Evolutionary conservation across 2,888 invertebrate genomes (phyloP).

Genomic region (Trichogramma dendrolimi): DNA sequence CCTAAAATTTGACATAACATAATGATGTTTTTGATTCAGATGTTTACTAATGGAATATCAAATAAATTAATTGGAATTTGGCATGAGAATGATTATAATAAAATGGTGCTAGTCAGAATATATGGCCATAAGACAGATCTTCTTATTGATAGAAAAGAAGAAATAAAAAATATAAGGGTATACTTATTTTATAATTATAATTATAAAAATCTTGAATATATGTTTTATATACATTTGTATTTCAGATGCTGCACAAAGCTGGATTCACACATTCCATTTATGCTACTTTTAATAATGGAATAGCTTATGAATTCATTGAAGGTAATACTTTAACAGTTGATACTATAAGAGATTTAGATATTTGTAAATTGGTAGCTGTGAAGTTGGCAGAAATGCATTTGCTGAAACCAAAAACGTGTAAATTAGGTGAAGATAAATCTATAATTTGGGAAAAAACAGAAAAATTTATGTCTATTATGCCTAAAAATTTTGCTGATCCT

Average conservation of each 20-base stretch:
- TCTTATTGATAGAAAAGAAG: constrained; percentile 82
- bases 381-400: constrained; percentile 83
- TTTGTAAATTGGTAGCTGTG: constrained; percentile 72
- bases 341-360: constrained; percentile 61
- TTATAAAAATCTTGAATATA: constrained; percentile 3
- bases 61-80: constrained; percentile 77
- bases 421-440: constrained; percentile 53
- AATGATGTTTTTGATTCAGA: constrained; percentile 54
- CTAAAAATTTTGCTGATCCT: constrained; percentile 65
- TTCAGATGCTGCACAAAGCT: constrained; percentile 62
- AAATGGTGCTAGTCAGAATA: constrained; percentile 79
- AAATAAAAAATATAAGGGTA: constrained; percentile 59
- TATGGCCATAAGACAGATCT: constrained; percentile 92
- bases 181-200: constrained; percentile 10
- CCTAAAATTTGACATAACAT: not conserved
- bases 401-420: constrained; percentile 46
- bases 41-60: constrained; percentile 91
- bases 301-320: constrained; percentile 83
- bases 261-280: constrained; percentile 82
- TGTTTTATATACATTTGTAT: constrained; percentile 44
- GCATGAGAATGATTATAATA: constrained; percentile 53
- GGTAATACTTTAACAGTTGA: constrained; percentile 72
- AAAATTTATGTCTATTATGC: constrained; percentile 70
- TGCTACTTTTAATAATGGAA: constrained; percentile 89
- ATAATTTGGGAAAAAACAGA: constrained; percentile 74